Base-by-base conservation (phyloP, 2,113 vertebrate species). In the Copsychus sechellarum region DNA sequence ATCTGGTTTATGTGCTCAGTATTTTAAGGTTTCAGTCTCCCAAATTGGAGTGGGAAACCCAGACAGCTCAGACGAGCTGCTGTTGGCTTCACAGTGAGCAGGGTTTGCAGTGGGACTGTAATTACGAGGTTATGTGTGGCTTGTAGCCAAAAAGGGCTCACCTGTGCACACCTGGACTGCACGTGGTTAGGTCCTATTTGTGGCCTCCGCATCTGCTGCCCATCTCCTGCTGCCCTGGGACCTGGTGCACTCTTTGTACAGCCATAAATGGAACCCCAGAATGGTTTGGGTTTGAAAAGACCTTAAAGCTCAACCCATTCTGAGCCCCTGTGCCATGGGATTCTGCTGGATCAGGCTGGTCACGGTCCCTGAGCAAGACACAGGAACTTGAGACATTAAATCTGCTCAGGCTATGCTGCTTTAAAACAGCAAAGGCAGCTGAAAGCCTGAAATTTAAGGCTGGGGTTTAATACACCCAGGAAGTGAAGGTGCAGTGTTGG, bases 121-220 rank as follows among this genome's bases (percentile, higher is more conserved):
- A 67, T 67, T 6, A 5, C 0, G 5, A 14, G 28, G 9, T 23
- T 14, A 18, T 8, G 38, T 11, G 28, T 2, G 1, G 28, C 6
- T 22, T 0, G 5, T 31, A 56, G 51, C 7, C 56, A 57, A 17
- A 19, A n/a, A 53, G 26, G 28, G 6, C 31, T 77, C 5, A 3
- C 14, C 17, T 18, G 26, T 5, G 29, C 15, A 9, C 12, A 6
- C 14, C 17, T 0, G 6, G 19, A 5, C 8, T 14, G 15, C 14
- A 16, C 28, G 1, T 0, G 4, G 17, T 16, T 23, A 14, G 6
- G 22, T 51, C 25, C 5, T 6, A 0, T 11, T 31, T 9, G 18
- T 6, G 73, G 10, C 8, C 45, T 54, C 29, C 15, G 23, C 5
- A 1, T 9, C 29, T 14, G 0, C 8, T 10, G 26, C 42, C 40